Conservation (phyloP, 2,888 invertebrate species). For the Cerceris ruficornis region DNA sequence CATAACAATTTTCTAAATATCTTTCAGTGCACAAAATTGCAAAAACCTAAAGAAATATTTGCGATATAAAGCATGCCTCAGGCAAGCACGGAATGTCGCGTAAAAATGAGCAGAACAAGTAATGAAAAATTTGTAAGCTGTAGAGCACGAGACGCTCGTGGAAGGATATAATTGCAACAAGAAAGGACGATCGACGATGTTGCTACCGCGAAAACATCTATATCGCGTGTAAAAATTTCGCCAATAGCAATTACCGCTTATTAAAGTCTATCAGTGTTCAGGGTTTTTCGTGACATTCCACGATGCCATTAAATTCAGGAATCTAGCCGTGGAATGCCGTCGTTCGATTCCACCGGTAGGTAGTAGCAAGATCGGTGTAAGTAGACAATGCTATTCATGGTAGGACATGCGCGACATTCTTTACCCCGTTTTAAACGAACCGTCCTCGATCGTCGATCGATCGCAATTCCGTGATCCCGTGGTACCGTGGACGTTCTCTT, state of each 20-base stretch:
- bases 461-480: slow-evolving; percentile 30
- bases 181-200: neutral
- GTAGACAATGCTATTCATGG: slow-evolving; percentile 57
- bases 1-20: no score
- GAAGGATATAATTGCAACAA: neutral
- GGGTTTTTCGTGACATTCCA: slow-evolving; percentile 40
- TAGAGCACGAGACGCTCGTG: neutral
- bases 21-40: no score
- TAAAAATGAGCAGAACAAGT: neutral
- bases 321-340: slow-evolving; percentile 50
- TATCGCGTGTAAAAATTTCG: slow-evolving; percentile 9
- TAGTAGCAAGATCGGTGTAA: slow-evolving; percentile 35
- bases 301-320: slow-evolving; percentile 51
- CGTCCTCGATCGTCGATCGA: slow-evolving; percentile 21
- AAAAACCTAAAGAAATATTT: no score
- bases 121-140: neutral
- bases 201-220: slow-evolving; percentile 9
- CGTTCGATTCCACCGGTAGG: slow-evolving; percentile 23
- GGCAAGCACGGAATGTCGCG: neutral
- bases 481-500: slow-evolving; percentile 17
- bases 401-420: slow-evolving; percentile 45
- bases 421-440: slow-evolving; percentile 31
- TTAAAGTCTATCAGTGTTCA: slow-evolving; percentile 37
- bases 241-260: slow-evolving; percentile 41
- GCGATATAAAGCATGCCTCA: no score